Evolutionary conservation across 2,113 vertebrate species (phyloP).

Genomic region (Anoura caudifer): DNA sequence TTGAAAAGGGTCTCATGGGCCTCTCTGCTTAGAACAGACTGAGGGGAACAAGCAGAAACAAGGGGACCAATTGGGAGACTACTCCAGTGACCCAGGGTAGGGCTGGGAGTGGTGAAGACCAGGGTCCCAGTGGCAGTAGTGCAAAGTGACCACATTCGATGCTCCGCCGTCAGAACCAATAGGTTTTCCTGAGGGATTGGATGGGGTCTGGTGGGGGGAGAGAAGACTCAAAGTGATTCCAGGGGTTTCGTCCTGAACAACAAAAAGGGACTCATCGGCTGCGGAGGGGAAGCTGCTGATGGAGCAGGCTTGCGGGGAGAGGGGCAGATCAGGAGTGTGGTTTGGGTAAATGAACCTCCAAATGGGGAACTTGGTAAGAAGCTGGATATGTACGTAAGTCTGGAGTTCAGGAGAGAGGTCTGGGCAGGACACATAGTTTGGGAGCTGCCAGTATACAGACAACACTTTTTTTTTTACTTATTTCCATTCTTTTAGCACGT

Average conservation of each 20-base stretch:
- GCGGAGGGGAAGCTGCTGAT: not conserved
- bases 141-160: not conserved
- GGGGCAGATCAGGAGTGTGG: not conserved
- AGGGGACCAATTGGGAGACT: not conserved
- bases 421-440: not conserved
- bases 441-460: not conserved
- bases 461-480: not conserved
- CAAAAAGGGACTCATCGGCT: not conserved
- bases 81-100: not conserved
- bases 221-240: not conserved
- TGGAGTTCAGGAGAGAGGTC: not conserved
- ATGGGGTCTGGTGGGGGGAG: not conserved
- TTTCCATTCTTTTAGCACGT: not conserved
- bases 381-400: not conserved
- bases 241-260: not conserved
- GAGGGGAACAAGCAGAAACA: not conserved
- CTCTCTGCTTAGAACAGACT: not conserved
- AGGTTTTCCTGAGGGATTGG: not conserved
- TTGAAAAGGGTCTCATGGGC: not conserved
- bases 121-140: no score
- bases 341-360: not conserved
- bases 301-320: not conserved
- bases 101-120: not conserved
- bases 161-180: not conserved
- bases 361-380: not conserved